Evolutionary conservation across 1,140 invertebrate species (phyloP).

Genomic region (Hyphantria cunea): DNA sequence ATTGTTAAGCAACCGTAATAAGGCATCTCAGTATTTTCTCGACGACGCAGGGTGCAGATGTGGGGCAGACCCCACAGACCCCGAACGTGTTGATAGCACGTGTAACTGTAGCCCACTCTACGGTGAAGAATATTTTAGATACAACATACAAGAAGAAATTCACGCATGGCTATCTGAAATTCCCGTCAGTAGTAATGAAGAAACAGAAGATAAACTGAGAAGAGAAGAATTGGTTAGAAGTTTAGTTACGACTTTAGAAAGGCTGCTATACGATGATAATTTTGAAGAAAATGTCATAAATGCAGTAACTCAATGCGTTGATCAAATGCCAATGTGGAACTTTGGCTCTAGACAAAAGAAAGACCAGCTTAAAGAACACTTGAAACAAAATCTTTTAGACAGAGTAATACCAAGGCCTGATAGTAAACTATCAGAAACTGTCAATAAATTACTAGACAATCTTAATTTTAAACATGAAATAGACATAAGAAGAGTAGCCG

Average conservation of each 20-base stretch:
- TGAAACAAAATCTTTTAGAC: constrained; percentile 33
- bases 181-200: constrained; percentile 38
- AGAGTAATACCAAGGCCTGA: constrained; percentile 12
- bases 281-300: constrained; percentile 36
- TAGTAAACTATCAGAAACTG: no score
- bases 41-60: no score
- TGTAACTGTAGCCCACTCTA: no score
- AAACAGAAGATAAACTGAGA: constrained; percentile 14
- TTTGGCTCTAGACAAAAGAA: constrained; percentile 33
- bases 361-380: constrained; percentile 30
- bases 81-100: no score
- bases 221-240: constrained; percentile 32
- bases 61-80: no score
- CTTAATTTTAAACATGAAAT: no score
- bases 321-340: constrained; percentile 43
- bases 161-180: constrained; percentile 37
- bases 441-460: no score
- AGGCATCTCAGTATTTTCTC: no score
- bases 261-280: constrained; percentile 30
- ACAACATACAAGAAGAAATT: constrained; percentile 19
- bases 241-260: constrained; percentile 28
- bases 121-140: constrained; percentile 7
- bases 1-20: no score
- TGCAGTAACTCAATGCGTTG: constrained; percentile 35
- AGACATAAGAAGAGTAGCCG: no score